Percentiles rank a stretch among this genome's conserved stretches.
These are phyloP conservation scores for Vanessa atalanta DNA, from an alignment of 1,140 invertebrate genomes.

Conservation along the genomic window DNA sequence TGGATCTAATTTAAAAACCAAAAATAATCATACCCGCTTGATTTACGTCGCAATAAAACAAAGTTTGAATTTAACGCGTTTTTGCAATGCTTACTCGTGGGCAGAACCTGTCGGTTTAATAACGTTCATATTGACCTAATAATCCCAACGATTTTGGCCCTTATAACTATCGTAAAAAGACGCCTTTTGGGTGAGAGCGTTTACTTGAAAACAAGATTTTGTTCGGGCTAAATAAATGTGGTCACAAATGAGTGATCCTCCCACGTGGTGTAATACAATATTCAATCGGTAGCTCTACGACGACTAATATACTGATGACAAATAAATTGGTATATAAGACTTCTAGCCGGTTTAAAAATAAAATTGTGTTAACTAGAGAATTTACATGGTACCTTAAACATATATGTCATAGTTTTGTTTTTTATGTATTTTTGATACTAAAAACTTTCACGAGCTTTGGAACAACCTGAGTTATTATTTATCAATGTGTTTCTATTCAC, in stretches of 20 bases:
- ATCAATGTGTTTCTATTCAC: too few relatives aligned
- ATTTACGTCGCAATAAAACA: neutral
- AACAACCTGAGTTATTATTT: too few relatives aligned
- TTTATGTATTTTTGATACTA: too few relatives aligned
- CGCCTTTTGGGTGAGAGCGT: neutral
- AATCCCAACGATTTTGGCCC: neutral
- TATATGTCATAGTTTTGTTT: too few relatives aligned
- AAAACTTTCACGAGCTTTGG: too few relatives aligned
- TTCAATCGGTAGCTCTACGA: neutral
- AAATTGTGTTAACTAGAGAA: too few relatives aligned
- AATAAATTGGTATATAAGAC: neutral
- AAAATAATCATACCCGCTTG: neutral
- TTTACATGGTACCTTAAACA: too few relatives aligned
- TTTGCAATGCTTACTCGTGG: slow-evolving; percentile 12
- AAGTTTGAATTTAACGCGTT: slow-evolving; percentile 2
- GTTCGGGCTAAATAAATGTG: neutral
- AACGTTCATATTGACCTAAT: neutral
- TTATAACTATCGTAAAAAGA: neutral
- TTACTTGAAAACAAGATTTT: neutral
- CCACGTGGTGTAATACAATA: slow-evolving; percentile 3
- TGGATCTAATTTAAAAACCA: slow-evolving; percentile 3
- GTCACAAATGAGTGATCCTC: neutral
- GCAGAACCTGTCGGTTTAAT: slow-evolving; percentile 15
- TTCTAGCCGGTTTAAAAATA: neutral
- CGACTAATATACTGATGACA: neutral